Base-by-base conservation (phyloP, 2,797 vertebrate species). In the Sylvia borin region DNA sequence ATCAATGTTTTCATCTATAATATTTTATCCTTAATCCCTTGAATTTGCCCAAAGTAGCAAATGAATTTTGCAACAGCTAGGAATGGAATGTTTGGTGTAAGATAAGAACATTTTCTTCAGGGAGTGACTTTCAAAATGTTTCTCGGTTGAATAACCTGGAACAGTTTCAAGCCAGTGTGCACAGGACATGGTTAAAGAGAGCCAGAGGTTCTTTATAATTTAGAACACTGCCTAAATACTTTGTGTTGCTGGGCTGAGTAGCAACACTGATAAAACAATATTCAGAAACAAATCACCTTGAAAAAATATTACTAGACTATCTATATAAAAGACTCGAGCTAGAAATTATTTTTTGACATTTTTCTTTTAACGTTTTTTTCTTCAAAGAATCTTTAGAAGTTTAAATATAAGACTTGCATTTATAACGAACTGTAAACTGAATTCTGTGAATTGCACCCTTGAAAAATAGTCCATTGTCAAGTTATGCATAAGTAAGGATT, bases 101-200 rank as follows among this genome's bases (percentile, higher is more conserved):
- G 64, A 92, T 82, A 94, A 88, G 51, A 86, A 75, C n/a, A 34
- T 72, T 89, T 61, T 84, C 19, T 85, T 87, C 53, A 55, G 36
- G 19, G 27, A 4, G 16, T 85, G n/a, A 85, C 80, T 95, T 96
- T 89, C 64, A 89, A 82, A 92, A 47, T 53, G 10, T 76, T 87
- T 87, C 77, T 26, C 34, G 55, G 18, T 68, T 76, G 55, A 85
- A 87, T 54, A 84, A 85, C 14, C n/a, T 85, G 55, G 27, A 94
- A 73, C 3, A 64, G 11, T 82, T 91, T 93, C 77, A 91, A 91
- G 36, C 29, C 15, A 70, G 54, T 36, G 17, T 24, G 15, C 11
- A 65, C 7, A 91, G 38, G 21, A 45, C 3, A 1, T 1, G 2
- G 9, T 8, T 72, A 45, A 67, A 54, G 42, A 73, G 50, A 80